Base-by-base conservation (phyloP, 2,113 vertebrate species). In the Lophotis ruficrista region DNA sequence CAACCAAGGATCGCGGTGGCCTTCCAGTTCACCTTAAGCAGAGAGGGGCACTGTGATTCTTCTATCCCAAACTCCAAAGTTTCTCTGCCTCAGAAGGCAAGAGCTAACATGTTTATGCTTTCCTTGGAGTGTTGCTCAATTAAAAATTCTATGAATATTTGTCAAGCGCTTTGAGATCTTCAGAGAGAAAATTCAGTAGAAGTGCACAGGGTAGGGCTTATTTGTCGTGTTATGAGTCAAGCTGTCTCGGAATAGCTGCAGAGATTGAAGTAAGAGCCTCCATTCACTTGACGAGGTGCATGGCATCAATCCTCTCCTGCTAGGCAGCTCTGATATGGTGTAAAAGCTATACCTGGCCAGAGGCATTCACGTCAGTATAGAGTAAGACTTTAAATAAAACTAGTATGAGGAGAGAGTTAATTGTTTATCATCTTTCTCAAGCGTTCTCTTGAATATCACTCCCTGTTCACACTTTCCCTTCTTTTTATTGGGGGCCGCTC, bases 361-460 rank as follows among this genome's bases (percentile, higher is more conserved):
- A 84, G 60, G 71, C 69, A 21, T 60, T 85, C 7, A 2, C 6
- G 2, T 45, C 15, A 22, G 60, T 24, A 62, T 33, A 45, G 89
- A 93, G 65, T 22, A 75, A 75, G 91, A 87, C 80, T 93, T 83
- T 16, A 72, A 93, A 54, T 62, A 68, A 57, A 89, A 90, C 41
- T 62, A 50, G 33, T 41, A 9, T 31, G 53, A 89, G 35, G 31
- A 73, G 17, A 3, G n/a, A 91, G n/a, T 8, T 37, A 66, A 62
- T 75, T 92, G 69, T 92, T 89, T 78, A 54, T 84, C 25, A 30
- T 45, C 21, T 84, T 75, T 66, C 43, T 78, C 68, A 68, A 83
- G n/a, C 0, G 1, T n/a, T 14, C 68, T 89, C 37, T 84, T 51
- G 70, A 90, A 60, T 5, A 84, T 12, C 35, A 38, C 18, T 35